phyloP scores from a whole-genome alignment of 1,140 invertebrate genomes.

The Pogonomyrmex californicus region DNA sequence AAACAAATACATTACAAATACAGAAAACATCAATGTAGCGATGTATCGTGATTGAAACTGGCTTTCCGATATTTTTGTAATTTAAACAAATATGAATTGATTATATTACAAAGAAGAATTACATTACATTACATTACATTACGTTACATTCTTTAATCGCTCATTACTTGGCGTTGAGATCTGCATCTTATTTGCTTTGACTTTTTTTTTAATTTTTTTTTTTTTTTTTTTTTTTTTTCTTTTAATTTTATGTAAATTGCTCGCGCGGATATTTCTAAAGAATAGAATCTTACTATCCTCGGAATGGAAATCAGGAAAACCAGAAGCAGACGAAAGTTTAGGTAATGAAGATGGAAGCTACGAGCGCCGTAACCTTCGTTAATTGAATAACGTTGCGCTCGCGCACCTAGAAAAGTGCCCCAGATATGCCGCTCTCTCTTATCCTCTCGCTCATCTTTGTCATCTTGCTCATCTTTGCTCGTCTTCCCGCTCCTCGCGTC shows the following conservation, averaged over 20 bases:
- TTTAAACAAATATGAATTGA: neutral
- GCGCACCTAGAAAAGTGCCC: slow-evolving; percentile 49
- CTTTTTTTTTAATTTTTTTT: neutral
- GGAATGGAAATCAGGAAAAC: slow-evolving; percentile 49
- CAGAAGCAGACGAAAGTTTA: slow-evolving; percentile 55
- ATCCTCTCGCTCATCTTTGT: slow-evolving; percentile 28
- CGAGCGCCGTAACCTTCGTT: slow-evolving; percentile 49
- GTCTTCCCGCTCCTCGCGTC: neutral
- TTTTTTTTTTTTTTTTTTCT: neutral
- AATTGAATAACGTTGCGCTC: slow-evolving; percentile 51
- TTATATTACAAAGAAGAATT: too few species aligned
- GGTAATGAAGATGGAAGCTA: slow-evolving; percentile 61
- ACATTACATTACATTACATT: neutral
- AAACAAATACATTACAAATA: too few species aligned
- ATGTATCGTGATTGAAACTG: too few species aligned
- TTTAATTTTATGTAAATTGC: neutral
- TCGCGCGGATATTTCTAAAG: slow-evolving; percentile 32
- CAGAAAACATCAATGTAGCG: neutral
- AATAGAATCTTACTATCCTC: neutral
- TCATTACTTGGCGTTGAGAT: neutral
- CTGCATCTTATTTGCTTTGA: neutral
- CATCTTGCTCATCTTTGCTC: neutral
- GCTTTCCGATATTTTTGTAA: neutral
- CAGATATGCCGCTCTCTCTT: neutral
- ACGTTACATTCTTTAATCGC: neutral